Conservation (phyloP, 2,888 invertebrate species). For the Dasypolia templi region DNA sequence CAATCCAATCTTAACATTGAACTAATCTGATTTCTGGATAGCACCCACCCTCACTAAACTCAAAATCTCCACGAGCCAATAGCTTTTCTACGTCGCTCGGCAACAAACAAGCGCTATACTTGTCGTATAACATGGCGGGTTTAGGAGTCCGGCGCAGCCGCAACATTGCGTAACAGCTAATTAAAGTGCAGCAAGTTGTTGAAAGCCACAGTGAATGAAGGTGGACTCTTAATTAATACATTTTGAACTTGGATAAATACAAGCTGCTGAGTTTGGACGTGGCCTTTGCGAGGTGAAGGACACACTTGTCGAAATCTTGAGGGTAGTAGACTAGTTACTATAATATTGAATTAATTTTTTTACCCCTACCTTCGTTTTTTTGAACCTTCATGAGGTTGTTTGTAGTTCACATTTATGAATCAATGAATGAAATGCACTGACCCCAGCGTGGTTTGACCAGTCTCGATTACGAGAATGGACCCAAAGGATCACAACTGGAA, state of each 20-base stretch:
- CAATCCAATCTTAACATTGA: neutral
- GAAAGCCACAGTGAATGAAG: conserved; percentile 43
- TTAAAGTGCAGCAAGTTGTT: conserved; percentile 62
- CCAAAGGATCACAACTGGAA: too few species aligned
- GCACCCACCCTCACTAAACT: neutral
- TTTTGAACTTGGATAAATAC: conserved; percentile 22
- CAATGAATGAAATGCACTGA: too few species aligned
- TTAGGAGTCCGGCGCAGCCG: conserved; percentile 52
- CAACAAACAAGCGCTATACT: conserved; percentile 44
- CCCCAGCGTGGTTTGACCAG: too few species aligned
- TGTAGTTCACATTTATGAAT: neutral
- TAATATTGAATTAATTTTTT: neutral
- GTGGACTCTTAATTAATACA: conserved; percentile 55
- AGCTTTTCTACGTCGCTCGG: conserved; percentile 8
- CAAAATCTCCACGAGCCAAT: conserved; percentile 26
- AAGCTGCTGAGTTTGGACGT: neutral
- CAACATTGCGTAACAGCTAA: conserved; percentile 59
- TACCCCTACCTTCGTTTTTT: fast-evolving
- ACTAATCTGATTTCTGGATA: neutral
- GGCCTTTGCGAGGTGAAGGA: neutral
- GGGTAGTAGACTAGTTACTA: neutral
- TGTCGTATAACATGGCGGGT: conserved; percentile 57
- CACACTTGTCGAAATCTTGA: neutral
- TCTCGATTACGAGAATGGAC: too few species aligned
- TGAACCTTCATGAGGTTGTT: too few species aligned